These are phyloP conservation scores for Mungos mungo DNA, from an alignment of 2,113 vertebrate species.

Conservation along the genomic window DNA sequence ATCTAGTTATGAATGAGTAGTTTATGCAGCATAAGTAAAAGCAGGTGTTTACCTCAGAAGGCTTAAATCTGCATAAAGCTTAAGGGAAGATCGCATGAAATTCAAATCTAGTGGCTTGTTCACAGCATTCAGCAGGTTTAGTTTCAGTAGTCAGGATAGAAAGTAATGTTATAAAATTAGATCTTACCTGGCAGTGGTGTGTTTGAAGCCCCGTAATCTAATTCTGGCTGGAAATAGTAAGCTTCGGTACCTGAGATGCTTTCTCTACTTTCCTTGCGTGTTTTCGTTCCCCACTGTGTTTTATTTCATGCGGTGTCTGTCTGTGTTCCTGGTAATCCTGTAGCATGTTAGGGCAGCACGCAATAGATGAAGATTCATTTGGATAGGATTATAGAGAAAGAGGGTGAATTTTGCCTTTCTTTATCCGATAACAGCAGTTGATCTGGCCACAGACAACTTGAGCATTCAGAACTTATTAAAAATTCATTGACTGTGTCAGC, in stretches of 20 bases:
- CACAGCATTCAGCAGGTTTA: slow-evolving; percentile 46
- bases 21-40: slow-evolving; percentile 71
- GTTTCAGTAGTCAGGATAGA: slow-evolving; percentile 58
- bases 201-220: slow-evolving; percentile 82
- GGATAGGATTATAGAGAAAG: slow-evolving; percentile 69
- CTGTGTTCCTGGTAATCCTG: slow-evolving; percentile 76
- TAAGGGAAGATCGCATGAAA: slow-evolving; percentile 49
- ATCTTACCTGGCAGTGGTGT: slow-evolving; percentile 85
- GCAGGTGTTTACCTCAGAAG: slow-evolving; percentile 59
- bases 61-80: slow-evolving; percentile 69
- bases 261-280: slow-evolving; percentile 76
- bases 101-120: slow-evolving; percentile 57
- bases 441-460: slow-evolving; percentile 76
- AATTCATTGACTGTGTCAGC: slow-evolving; percentile 74
- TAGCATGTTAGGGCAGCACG: slow-evolving; percentile 58
- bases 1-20: slow-evolving; percentile 40
- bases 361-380: slow-evolving; percentile 70
- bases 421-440: slow-evolving; percentile 63
- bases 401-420: slow-evolving; percentile 75
- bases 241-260: slow-evolving; percentile 80
- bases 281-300: slow-evolving; percentile 66
- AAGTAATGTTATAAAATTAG: slow-evolving; percentile 77
- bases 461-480: slow-evolving; percentile 79
- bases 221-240: slow-evolving; percentile 79
- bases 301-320: slow-evolving; percentile 45